These are phyloP conservation scores for Pangasius macronema DNA, from an alignment of 2,797 vertebrate species.

Conservation along the genomic window DNA sequence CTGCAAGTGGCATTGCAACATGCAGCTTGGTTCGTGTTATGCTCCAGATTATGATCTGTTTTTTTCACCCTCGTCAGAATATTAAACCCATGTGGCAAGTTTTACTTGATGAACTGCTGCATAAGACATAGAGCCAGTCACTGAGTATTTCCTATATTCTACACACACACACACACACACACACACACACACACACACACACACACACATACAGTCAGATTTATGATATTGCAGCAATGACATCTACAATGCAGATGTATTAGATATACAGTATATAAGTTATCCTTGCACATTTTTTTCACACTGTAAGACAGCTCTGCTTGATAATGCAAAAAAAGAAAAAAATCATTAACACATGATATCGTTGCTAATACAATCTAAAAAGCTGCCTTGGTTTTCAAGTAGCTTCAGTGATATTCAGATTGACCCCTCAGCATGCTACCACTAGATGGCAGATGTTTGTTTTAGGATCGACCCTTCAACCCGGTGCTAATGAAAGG, in stretches of 20 bases:
- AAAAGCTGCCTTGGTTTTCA: background rate
- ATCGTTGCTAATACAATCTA: background rate
- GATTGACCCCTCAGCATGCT: background rate
- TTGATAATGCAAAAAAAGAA: background rate
- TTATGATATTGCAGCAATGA: background rate
- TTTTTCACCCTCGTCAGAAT: background rate
- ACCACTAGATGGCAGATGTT: conserved; percentile 52
- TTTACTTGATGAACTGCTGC: background rate
- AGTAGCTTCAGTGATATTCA: background rate
- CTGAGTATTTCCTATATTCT: background rate
- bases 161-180: background rate
- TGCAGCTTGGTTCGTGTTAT: conserved; percentile 3
- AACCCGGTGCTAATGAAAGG: background rate
- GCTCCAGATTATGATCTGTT: conserved; percentile 25
- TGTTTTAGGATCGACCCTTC: conserved; percentile 2
- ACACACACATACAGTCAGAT: background rate
- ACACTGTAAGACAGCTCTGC: background rate
- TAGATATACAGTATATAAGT: background rate
- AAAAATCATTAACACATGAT: background rate
- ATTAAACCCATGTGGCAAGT: background rate
- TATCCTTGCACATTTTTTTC: background rate
- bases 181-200: background rate
- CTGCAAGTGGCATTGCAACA: conserved; percentile 43
- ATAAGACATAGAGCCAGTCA: background rate
- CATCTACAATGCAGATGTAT: background rate